Conservation (phyloP, 2,113 vertebrate species). For the Platycercus adscitus region DNA sequence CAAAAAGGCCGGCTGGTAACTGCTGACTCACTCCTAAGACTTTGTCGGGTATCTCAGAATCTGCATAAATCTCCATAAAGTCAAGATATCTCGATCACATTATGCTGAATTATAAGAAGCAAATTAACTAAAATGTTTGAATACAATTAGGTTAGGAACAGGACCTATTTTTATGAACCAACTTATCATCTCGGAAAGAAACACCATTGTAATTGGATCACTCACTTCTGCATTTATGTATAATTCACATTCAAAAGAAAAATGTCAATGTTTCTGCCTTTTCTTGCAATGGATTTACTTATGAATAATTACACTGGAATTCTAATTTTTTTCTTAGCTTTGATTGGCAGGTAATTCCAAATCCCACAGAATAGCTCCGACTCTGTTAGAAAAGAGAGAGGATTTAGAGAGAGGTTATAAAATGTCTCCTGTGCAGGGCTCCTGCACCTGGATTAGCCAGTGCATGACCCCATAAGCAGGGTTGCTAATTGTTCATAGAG, state of each 20-base stretch:
- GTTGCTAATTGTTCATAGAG: slow-evolving; percentile 1
- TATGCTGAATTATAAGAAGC: slow-evolving; percentile 82
- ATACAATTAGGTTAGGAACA: slow-evolving; percentile 80
- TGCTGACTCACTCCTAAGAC: slow-evolving; percentile 61
- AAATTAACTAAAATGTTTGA: slow-evolving; percentile 85
- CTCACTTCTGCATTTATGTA: slow-evolving; percentile 54
- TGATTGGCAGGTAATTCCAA: slow-evolving; percentile 64
- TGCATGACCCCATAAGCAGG: slow-evolving; percentile 53
- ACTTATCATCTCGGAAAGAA: slow-evolving; percentile 65
- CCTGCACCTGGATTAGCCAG: slow-evolving; percentile 34
- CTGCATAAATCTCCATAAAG: slow-evolving; percentile 83
- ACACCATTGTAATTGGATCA: slow-evolving; percentile 54
- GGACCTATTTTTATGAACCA: slow-evolving; percentile 75
- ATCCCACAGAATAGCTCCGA: slow-evolving; percentile 54
- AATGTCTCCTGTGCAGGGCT: slow-evolving; percentile 31
- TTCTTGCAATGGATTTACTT: slow-evolving; percentile 54
- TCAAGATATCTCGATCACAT: slow-evolving; percentile 75
- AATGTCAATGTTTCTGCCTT: slow-evolving; percentile 56
- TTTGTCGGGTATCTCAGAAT: slow-evolving; percentile 67
- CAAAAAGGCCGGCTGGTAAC: slow-evolving; percentile 34
- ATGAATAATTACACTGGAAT: slow-evolving; percentile 63
- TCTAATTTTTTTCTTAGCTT: slow-evolving; percentile 44
- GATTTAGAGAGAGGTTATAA: slow-evolving; percentile 50
- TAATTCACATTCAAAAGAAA: slow-evolving; percentile 61
- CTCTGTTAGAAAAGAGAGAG: slow-evolving; percentile 31